Evolutionary conservation across 2,113 vertebrate species (phyloP).

Genomic region (Myrmecobius fasciatus): DNA sequence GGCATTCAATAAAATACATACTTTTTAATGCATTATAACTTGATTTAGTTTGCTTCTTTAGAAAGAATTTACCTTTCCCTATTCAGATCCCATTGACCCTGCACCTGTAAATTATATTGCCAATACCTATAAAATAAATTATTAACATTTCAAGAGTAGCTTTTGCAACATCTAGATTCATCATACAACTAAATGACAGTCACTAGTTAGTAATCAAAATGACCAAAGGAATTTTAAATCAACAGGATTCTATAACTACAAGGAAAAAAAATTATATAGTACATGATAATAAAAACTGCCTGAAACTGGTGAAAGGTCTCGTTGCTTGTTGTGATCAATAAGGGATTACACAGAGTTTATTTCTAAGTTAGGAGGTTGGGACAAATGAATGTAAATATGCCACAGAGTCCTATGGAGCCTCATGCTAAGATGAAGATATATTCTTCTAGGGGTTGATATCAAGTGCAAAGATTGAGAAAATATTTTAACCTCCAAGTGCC

Average conservation of each 20-base stretch:
- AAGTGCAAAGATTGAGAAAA: too few species aligned
- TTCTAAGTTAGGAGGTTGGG: conserved; percentile 6
- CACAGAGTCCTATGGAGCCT: neutral
- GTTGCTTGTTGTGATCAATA: neutral
- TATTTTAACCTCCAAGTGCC: too few species aligned
- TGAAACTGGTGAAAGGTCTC: neutral
- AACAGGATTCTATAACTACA: neutral
- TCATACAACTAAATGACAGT: conserved; percentile 36
- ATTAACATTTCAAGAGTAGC: conserved; percentile 50
- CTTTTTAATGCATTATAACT: too few species aligned
- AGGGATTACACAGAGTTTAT: conserved; percentile 29
- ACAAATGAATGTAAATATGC: neutral
- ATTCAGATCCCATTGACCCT: neutral
- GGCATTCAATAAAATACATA: too few species aligned
- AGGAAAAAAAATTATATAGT: neutral
- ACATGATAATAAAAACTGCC: neutral
- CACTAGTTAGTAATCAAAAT: conserved; percentile 12
- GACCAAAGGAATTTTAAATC: neutral
- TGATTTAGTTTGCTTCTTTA: neutral
- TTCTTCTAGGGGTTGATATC: too few species aligned
- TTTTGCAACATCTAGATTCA: neutral
- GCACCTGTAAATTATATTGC: neutral
- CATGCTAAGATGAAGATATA: neutral
- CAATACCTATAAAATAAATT: conserved; percentile 8
- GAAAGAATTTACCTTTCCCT: neutral